phyloP scores from a whole-genome alignment of 2,797 vertebrate species.

The Darevskia mixta region DNA sequence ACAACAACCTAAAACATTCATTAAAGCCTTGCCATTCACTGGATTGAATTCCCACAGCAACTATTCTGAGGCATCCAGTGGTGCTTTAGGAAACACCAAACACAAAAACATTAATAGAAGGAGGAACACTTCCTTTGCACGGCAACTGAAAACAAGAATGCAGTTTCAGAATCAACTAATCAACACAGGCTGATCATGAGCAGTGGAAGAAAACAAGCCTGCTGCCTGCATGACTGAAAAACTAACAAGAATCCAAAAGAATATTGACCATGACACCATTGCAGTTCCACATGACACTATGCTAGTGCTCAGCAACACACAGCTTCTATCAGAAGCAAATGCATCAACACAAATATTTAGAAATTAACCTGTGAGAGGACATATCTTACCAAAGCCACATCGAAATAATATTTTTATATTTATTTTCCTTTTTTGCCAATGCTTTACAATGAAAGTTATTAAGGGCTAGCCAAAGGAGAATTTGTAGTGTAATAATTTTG shows the following conservation, averaged over 20 bases:
- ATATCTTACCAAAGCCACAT: neutral
- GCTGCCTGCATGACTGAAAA: neutral
- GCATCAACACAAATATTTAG: neutral
- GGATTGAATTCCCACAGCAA: neutral
- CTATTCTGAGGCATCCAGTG: neutral
- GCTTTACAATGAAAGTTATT: neutral
- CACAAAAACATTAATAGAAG: neutral
- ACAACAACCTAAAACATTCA: neutral
- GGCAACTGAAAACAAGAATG: neutral
- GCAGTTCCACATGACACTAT: neutral
- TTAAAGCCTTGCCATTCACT: neutral
- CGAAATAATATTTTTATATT: neutral
- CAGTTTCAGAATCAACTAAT: neutral
- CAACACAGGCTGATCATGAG: neutral
- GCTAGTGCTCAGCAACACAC: neutral
- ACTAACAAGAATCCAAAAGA: neutral
- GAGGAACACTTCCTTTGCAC: neutral
- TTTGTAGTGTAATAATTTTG: constrained; percentile 5
- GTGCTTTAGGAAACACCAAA: neutral
- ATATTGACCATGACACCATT: neutral
- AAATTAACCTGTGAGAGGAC: neutral
- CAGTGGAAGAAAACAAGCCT: neutral
- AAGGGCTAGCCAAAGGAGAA: neutral
- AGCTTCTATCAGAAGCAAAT: neutral
- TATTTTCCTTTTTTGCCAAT: neutral